Evolutionary conservation across 2,888 invertebrate genomes (phyloP).

Genomic region (Lydus trimaculatus): DNA sequence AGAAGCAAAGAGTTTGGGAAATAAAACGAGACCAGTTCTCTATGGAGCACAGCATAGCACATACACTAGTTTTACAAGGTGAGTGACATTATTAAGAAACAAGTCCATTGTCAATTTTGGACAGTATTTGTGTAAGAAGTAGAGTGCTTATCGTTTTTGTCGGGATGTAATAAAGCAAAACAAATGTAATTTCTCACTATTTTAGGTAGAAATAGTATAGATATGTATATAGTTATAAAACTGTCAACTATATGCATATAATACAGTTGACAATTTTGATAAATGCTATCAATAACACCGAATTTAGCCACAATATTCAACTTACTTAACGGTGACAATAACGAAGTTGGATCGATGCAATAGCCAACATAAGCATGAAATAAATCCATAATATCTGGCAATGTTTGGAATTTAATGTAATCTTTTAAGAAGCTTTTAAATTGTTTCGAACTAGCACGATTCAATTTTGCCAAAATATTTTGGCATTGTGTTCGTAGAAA

Average conservation of each 20-base stretch:
- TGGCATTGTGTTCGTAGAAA: constrained; percentile 89
- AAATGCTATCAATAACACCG: constrained; percentile 4
- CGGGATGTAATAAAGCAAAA: neutral
- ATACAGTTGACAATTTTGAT: neutral
- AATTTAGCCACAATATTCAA: constrained; percentile 39
- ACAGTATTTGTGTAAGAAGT: constrained; percentile 13
- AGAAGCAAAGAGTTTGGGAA: constrained; percentile 43
- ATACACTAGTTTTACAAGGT: constrained; percentile 44
- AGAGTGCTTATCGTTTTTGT: neutral
- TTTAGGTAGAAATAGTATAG: neutral
- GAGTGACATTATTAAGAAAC: constrained; percentile 23
- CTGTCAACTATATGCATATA: neutral
- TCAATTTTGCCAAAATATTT: constrained; percentile 76
- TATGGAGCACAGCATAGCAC: constrained; percentile 56
- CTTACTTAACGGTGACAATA: constrained; percentile 89
- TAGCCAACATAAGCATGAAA: constrained; percentile 96
- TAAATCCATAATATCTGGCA: constrained; percentile 89
- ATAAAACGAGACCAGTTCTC: constrained; percentile 52
- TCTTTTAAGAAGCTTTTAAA: constrained; percentile 74
- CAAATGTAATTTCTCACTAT: neutral
- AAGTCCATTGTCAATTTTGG: constrained; percentile 27
- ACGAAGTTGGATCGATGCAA: constrained; percentile 88
- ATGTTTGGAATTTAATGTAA: constrained; percentile 78
- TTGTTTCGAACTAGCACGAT: constrained; percentile 71
- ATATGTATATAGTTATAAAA: neutral